Base-by-base conservation (phyloP, 1,140 invertebrate genomes). In the Oedothorax gibbosus region DNA sequence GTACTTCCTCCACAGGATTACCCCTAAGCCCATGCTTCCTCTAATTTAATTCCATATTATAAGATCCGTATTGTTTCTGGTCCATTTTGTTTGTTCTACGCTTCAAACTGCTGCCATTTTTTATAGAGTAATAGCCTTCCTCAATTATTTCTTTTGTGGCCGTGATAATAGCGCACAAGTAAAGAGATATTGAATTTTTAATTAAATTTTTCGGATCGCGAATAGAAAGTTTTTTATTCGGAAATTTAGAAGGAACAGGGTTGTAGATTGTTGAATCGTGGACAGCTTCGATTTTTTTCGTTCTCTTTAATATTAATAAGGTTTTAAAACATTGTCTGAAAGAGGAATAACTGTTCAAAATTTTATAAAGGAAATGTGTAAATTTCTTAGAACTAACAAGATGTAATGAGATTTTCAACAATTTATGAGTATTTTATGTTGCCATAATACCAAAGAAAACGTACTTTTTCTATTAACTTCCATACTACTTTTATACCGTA, bases 21-120 rank as follows among this genome's bases (percentile, higher is more conserved):
- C 77, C 51, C 77, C 66, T 79, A 79, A 79, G 66, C 77, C 77
- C 75, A 51, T 11, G 77, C 56, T 68, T 65, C 77, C 64, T 6
- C 64, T 79, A 79, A 79, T 79, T 79, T 62, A 79, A 79, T 79
- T 68, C 77, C 68, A 79, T 66, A 79, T 79, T 79, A 35, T 35
- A 79, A 79, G 77, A 79, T 20, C 12, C 14, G 12, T 20, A 66
- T 79, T 79, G 77, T 79, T 79, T 79, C 60, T 53, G n/a, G 68
- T 71, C 68, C 49, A 54, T 49, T 71, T 71, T 71, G 68, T 71
- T 71, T 71, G 68, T 71, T 71, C 68, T 71, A 71, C 51, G 68
- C 49, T 54, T 18, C 54, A 51, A 71, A 71, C 54, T 71, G 68
- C 51, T 71, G 49, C 49, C 68, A 71, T 71, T 71, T 71, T 71